Base-by-base conservation (phyloP, 2,797 vertebrate genomes). In the Coendou prehensilis region DNA sequence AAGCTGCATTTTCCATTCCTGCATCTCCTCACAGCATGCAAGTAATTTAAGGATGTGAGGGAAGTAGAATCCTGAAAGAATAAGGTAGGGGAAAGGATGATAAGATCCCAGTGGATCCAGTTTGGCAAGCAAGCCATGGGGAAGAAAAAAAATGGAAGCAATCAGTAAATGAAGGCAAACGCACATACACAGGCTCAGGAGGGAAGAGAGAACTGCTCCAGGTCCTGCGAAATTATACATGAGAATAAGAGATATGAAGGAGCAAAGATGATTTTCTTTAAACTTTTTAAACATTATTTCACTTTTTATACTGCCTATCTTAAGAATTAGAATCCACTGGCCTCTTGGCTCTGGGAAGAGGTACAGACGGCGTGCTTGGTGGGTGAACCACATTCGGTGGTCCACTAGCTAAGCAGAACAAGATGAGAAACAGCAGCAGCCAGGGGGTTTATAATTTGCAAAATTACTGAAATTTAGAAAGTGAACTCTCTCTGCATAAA, bases 211-310 rank as follows among this genome's bases (percentile, higher is more conserved):
- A 76, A 10, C 78, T 71, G 69, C 63, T 47, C 28, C 4, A 37
- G 41, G 1, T 52, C 15, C 52, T 30, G 47, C 9, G 9, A 89
- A 89, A 64, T 14, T 30, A 86, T 50, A 90, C 63, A 64, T 3
- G 3, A 83, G 54, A 83, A 81, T 20, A 6, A 90, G 3, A 45
- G 50, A 56, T 67, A 91, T 50, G 28, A 91, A 84, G 30, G n/a
- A 92, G 45, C 7, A 80, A 59, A 69, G 23, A 57, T 14, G 33
- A 56, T 47, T 79, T 41, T 79, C 26, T 41, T 0, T 88, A 15
- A 71, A 54, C 78, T 41, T 86, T 95, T 71, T 54, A 84, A 54
- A 87, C 54, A 56, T 64, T 50, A 9, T 85, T 87, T 82, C 89
- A 81, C 13, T 69, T n/a, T 87, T 63, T 13, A 37, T 37, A 52